Conservation (phyloP, 1,140 invertebrate species). For the Hormaphis cornu region DNA sequence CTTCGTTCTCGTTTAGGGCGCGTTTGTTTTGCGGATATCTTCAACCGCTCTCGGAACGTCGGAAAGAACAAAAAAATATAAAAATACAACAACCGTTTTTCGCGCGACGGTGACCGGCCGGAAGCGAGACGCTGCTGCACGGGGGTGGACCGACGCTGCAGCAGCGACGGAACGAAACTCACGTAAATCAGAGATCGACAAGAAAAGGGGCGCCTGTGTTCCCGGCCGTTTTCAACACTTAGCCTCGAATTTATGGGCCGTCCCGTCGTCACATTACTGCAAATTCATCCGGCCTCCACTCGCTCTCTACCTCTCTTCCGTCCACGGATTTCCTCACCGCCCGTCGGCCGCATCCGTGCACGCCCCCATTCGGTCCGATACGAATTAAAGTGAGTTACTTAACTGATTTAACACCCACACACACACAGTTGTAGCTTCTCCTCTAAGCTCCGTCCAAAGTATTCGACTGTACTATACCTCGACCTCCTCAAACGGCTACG, state of each 20-base stretch:
- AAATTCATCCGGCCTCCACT: background rate
- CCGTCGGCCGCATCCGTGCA: background rate
- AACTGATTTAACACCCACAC: slow-evolving; percentile 10
- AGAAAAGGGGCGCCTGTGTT: slow-evolving; percentile 29
- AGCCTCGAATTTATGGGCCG: slow-evolving; percentile 23
- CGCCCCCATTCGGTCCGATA: slow-evolving; percentile 7
- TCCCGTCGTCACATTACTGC: slow-evolving; percentile 25
- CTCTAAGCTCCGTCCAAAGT: too few species aligned
- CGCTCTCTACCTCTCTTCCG: background rate
- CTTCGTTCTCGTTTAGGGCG: too few species aligned
- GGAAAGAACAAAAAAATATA: background rate
- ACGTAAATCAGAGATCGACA: slow-evolving; percentile 31
- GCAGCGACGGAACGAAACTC: background rate
- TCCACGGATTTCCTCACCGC: background rate
- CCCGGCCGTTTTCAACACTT: slow-evolving; percentile 31
- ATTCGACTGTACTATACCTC: too few species aligned
- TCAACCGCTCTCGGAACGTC: background rate
- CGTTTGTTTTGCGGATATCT: too few species aligned
- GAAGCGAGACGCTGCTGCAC: too few species aligned
- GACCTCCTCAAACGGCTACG: too few species aligned
- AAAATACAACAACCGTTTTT: too few species aligned
- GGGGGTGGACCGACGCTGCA: background rate
- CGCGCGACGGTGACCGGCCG: background rate
- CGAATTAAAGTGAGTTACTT: slow-evolving; percentile 30
- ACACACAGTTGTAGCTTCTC: too few species aligned